phyloP scores from a whole-genome alignment of 1,140 invertebrate species.

The Drosophila equinoxialis region DNA sequence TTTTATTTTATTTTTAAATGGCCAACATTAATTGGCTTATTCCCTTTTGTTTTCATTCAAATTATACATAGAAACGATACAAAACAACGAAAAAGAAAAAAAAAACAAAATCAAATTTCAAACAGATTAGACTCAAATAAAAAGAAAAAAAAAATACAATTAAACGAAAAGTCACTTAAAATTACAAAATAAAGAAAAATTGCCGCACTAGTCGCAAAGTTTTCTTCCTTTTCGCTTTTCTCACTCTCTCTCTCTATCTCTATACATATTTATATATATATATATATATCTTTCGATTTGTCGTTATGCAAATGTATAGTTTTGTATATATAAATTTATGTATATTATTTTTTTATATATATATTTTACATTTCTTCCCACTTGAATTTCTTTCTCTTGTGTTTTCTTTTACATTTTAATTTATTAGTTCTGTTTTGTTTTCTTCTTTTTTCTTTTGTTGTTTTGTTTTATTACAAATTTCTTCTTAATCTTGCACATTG shows the following conservation, averaged over 20 bases:
- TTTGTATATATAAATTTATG: conserved; percentile 40
- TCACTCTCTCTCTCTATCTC: background rate
- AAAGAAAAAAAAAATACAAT: conserved; percentile 24
- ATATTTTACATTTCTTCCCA: conserved; percentile 50
- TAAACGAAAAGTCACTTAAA: conserved; percentile 51
- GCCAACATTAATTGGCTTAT: background rate
- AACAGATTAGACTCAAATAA: conserved; percentile 13
- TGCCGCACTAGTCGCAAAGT: conserved; percentile 1
- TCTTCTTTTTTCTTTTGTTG: conserved; percentile 4
- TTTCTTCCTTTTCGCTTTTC: conserved; percentile 5
- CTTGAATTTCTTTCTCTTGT: conserved; percentile 37
- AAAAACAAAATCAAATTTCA: background rate
- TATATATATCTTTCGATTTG: conserved; percentile 24
- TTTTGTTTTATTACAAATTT: conserved; percentile 41
- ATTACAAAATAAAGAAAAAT: conserved; percentile 46
- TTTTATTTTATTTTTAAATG: background rate
- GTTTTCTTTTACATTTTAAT: conserved; percentile 20
- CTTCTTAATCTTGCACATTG: conserved; percentile 34
- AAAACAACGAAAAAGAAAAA: background rate
- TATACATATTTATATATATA: background rate
- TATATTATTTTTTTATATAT: conserved; percentile 46
- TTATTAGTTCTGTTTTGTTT: background rate
- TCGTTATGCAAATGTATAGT: conserved; percentile 15
- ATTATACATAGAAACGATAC: conserved; percentile 3
- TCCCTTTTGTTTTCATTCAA: background rate